phyloP scores from a whole-genome alignment of 2,797 vertebrate genomes.

The Ispidina picta region DNA sequence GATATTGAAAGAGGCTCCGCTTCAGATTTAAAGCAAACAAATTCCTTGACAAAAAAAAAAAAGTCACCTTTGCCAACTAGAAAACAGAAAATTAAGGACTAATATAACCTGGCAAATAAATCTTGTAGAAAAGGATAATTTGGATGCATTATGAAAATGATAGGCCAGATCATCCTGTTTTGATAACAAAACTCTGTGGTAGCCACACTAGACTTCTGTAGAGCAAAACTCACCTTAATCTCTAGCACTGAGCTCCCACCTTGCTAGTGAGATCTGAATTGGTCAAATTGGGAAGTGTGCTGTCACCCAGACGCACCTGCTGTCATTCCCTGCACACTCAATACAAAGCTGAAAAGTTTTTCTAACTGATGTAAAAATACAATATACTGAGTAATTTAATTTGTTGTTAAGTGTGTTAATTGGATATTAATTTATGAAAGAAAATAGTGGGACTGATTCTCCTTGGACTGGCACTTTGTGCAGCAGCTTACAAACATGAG shows the following conservation, averaged over 20 bases:
- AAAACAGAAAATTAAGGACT: constrained; percentile 50
- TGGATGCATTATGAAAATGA: not conserved
- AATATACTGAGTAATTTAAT: constrained; percentile 1
- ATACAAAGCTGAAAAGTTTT: not conserved
- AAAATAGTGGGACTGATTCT: constrained; percentile 47
- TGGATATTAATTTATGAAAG: constrained; percentile 70
- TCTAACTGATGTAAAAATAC: not conserved
- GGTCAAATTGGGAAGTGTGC: not conserved
- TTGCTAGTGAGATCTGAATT: not conserved
- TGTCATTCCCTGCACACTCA: not conserved
- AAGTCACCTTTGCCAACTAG: constrained; percentile 69
- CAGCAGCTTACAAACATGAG: not conserved
- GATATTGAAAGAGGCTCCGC: not conserved
- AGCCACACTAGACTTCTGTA: not conserved
- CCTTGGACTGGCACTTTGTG: constrained; percentile 20
- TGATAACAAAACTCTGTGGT: not conserved
- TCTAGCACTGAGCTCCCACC: not conserved
- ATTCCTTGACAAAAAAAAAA: constrained; percentile 37
- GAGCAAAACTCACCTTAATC: not conserved
- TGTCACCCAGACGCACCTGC: not conserved
- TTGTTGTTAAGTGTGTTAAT: constrained; percentile 51
- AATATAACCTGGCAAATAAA: constrained; percentile 42
- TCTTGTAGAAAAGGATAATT: not conserved
- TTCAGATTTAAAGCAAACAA: not conserved
- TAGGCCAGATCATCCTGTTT: not conserved